phyloP scores from a whole-genome alignment of 2,113 vertebrate genomes.

The Zosterops japonicus region DNA sequence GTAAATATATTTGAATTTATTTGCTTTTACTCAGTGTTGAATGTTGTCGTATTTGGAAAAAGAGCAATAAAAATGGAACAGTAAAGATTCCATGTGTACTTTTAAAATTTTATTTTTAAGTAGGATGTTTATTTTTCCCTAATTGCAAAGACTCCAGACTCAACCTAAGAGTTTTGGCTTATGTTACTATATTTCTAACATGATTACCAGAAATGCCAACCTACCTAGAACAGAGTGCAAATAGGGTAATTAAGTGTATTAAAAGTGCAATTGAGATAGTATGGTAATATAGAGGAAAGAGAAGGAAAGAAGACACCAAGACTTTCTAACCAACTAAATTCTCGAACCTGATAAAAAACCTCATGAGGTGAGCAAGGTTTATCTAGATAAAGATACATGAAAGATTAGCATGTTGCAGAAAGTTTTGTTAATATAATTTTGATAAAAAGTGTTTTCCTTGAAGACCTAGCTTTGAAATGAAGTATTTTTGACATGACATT shows the following conservation, averaged over 20 bases:
- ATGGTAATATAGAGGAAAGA: background rate
- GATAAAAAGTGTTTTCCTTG: background rate
- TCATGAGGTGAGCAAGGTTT: background rate
- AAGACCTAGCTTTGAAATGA: background rate
- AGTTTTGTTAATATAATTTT: background rate
- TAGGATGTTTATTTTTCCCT: background rate
- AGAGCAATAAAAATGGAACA: background rate
- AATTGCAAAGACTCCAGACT: background rate
- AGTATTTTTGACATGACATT: background rate
- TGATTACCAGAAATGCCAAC: background rate
- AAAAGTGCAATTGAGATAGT: background rate
- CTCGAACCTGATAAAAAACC: background rate
- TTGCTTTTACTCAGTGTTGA: background rate
- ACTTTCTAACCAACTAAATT: background rate
- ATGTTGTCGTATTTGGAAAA: background rate
- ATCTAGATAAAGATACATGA: background rate
- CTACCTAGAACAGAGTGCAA: background rate
- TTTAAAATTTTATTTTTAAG: background rate
- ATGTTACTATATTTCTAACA: background rate
- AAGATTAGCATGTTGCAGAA: background rate
- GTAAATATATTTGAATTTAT: conserved; percentile 1
- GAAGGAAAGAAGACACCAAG: background rate
- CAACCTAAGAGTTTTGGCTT: background rate
- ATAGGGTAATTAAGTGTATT: background rate
- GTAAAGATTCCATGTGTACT: background rate